Evolutionary conservation across 2,888 invertebrate genomes (phyloP).

Genomic region (Atethmia centrago): DNA sequence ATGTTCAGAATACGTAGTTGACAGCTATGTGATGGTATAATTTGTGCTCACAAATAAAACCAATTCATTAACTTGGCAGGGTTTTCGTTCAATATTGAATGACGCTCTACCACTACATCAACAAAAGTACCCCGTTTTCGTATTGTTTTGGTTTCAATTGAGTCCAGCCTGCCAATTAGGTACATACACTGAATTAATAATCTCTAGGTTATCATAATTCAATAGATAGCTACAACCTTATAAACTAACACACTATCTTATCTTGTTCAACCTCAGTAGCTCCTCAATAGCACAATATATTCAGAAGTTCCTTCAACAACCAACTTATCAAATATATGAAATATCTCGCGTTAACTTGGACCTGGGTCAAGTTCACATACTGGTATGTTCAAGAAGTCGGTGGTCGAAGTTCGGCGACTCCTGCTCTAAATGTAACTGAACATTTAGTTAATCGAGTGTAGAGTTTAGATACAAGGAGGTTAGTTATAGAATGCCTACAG

Average conservation of each 20-base stretch:
- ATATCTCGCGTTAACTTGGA: neutral
- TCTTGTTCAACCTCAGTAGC: neutral
- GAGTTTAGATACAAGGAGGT: neutral
- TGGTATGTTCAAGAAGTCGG: neutral
- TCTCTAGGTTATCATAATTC: neutral
- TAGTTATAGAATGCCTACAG: conserved; percentile 14
- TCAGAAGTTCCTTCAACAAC: neutral
- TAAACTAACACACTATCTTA: neutral
- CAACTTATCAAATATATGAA: conserved; percentile 1
- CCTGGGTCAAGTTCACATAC: neutral
- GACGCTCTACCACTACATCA: neutral
- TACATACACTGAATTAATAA: neutral
- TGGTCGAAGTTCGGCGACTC: neutral
- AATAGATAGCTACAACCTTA: neutral
- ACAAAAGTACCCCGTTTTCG: neutral
- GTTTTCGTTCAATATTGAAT: neutral
- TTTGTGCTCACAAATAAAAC: conserved; percentile 7
- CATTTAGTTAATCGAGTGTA: conserved; percentile 37
- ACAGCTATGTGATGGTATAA: neutral
- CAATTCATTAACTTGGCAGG: neutral
- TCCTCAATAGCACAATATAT: neutral
- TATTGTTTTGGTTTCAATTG: neutral
- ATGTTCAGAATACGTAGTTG: neutral
- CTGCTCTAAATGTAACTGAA: conserved; percentile 11
- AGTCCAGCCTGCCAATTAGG: neutral